phyloP scores from a whole-genome alignment of 2,888 invertebrate genomes.

The Hesperia comma region DNA sequence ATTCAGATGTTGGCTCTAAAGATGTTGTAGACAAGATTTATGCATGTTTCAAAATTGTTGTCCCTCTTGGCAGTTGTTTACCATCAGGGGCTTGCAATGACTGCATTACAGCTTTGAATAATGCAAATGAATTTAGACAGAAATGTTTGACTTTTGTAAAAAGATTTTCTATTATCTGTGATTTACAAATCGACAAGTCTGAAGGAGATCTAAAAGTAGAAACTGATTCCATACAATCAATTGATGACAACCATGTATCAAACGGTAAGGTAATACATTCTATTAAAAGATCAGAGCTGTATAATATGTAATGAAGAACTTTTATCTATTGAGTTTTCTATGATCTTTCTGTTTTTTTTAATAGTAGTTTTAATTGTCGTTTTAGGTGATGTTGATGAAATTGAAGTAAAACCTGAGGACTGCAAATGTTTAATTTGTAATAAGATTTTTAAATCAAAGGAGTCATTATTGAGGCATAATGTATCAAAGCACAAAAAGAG shows the following conservation, averaged over 20 bases:
- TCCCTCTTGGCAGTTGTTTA: slow-evolving; percentile 53
- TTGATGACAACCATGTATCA: not conserved
- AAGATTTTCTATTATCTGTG: slow-evolving; percentile 50
- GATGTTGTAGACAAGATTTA: slow-evolving; percentile 59
- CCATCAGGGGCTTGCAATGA: slow-evolving; percentile 61
- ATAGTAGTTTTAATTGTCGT: too few relatives aligned
- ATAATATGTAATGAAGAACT: too few relatives aligned
- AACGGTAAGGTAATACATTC: slow-evolving; percentile 2
- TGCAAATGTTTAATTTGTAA: slow-evolving; percentile 61
- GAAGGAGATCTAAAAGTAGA: slow-evolving; percentile 26
- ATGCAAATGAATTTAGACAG: slow-evolving; percentile 59
- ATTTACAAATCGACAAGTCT: slow-evolving; percentile 22
- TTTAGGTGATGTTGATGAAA: slow-evolving; percentile 35
- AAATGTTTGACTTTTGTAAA: slow-evolving; percentile 67
- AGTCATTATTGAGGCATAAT: slow-evolving; percentile 65
- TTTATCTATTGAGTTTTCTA: too few relatives aligned
- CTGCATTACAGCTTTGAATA: slow-evolving; percentile 62
- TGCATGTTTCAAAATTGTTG: slow-evolving; percentile 63
- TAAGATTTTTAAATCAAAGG: slow-evolving; percentile 62
- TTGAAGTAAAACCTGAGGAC: slow-evolving; percentile 41
- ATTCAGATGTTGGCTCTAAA: slow-evolving; percentile 49
- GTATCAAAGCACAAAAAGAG: slow-evolving; percentile 70
- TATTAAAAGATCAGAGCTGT: too few relatives aligned
- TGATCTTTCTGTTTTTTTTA: too few relatives aligned
- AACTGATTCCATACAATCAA: slow-evolving; percentile 18